Conservation (phyloP, 2,113 vertebrate genomes). For the Sciurus niger region DNA sequence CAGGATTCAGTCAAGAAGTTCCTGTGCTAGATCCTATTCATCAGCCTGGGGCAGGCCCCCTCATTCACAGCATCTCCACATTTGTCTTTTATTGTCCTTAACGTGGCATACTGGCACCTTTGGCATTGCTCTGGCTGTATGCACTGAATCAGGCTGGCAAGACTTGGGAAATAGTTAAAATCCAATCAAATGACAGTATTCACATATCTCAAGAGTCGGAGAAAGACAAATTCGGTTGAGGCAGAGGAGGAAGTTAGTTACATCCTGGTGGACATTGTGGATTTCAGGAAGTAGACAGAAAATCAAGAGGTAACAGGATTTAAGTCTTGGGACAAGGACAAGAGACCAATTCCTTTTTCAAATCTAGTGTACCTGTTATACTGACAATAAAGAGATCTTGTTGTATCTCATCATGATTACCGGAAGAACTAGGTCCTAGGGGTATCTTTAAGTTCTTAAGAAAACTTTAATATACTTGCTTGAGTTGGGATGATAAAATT, state of each 20-base stretch:
- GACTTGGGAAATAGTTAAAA: not conserved
- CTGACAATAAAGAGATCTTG: not conserved
- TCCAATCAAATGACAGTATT: not conserved
- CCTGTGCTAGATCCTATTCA: not conserved
- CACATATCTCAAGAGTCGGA: not conserved
- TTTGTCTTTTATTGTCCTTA: not conserved
- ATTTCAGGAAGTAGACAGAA: not conserved
- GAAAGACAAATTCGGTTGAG: not conserved
- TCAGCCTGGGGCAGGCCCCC: rapidly evolving
- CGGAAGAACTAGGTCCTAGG: not conserved
- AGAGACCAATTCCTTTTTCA: not conserved
- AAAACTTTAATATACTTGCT: not conserved
- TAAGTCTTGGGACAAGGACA: not conserved
- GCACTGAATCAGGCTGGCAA: not conserved
- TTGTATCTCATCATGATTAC: not conserved
- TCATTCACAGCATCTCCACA: not conserved
- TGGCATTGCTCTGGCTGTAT: not conserved
- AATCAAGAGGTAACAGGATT: not conserved
- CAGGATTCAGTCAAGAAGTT: too few relatives aligned
- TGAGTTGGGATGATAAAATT: not conserved
- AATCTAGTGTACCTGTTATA: not conserved
- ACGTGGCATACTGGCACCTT: rapidly evolving
- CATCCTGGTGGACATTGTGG: not conserved
- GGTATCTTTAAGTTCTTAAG: not conserved
- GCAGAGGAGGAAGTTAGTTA: not conserved